Evolutionary conservation across 53 echinoderm and acorn worm species (phyloP).

Genomic region (Crossaster papposus): DNA sequence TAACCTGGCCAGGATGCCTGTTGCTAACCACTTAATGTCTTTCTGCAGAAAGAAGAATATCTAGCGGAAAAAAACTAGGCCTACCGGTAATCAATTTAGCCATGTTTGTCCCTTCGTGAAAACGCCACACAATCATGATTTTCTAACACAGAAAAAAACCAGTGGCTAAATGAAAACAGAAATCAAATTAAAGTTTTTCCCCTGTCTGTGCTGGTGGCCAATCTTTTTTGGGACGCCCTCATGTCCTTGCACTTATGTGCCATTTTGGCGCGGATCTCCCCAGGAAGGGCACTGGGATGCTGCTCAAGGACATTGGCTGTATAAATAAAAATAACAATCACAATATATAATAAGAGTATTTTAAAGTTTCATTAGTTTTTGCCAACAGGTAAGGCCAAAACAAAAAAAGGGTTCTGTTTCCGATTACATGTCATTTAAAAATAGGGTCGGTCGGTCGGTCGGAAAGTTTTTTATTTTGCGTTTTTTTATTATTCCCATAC

Average conservation of each 20-base stretch:
- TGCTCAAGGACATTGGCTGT: not conserved
- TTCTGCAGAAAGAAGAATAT: conserved; percentile 42
- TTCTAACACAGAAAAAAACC: conserved; percentile 28
- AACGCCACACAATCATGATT: conserved; percentile 20
- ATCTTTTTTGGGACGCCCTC: not conserved
- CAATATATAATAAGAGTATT: too few species aligned
- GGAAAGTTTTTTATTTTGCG: too few species aligned
- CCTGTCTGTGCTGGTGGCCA: conserved; percentile 5
- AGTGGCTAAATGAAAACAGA: conserved; percentile 32
- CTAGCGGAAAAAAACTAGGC: conserved; percentile 13
- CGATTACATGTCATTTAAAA: too few species aligned
- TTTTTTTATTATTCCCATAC: too few species aligned
- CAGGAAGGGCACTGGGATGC: too few species aligned
- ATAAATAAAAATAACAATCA: not conserved
- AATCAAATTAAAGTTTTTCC: conserved; percentile 19
- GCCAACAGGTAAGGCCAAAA: not conserved
- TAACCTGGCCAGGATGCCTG: conserved; percentile 21
- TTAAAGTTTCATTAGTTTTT: too few species aligned
- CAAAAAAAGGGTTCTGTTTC: too few species aligned
- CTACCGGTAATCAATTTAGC: not conserved
- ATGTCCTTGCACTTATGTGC: conserved; percentile 32
- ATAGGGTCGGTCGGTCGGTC: too few species aligned
- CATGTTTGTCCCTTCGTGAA: conserved; percentile 13
- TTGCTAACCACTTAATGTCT: conserved; percentile 32
- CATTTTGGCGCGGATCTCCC: conserved; percentile 24